Base-by-base conservation (phyloP, 1,140 invertebrate genomes). In the Limonius californicus region DNA sequence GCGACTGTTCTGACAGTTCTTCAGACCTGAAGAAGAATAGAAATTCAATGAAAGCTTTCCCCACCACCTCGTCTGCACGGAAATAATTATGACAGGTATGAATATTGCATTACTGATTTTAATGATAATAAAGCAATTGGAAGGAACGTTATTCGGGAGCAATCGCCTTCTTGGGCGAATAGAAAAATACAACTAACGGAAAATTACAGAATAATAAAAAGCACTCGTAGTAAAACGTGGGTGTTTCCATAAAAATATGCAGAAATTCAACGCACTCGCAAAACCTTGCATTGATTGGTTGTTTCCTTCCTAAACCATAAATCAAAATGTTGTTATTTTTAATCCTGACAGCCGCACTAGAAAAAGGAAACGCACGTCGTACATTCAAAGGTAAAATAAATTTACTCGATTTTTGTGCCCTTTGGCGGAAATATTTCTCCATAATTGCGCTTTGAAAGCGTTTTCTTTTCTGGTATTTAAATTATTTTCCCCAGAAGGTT, bases 21-120 rank as follows among this genome's bases (percentile, higher is more conserved):
- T 50, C 58, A 59, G 50, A 53, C 30, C 20, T 35, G 50, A 55
- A 55, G 59, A 59, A 42, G 54, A 54, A 61, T 55, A 61, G 50
- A 61, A 54, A 50, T 61, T 55, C 59, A 61, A 61, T 61, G 50
- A 55, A 61, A 61, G 59, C 59, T 61, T 54, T 45, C 54, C 59
- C 59, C 59, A 61, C 59, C 30, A 55, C 15, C 19, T 55, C 15
- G 19, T 16, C 35, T 59, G 47, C 53, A 42, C 39, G 45, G 59
- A 61, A 61, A 39, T 55, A 61, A 61, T 61, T 61, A 61, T 55
- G 50, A 42, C 20, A 47, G 23, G 42, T 59, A 35, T 39, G 14
- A 35, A 19, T 20, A 19, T 54, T 32, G 20, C 43, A 20, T 60
- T 21, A 39, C 23, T 27, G 21, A 43, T 39, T 58, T 43, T 58